Base-by-base conservation (phyloP, 1,140 invertebrate species). In the Monomorium pharaonis region DNA sequence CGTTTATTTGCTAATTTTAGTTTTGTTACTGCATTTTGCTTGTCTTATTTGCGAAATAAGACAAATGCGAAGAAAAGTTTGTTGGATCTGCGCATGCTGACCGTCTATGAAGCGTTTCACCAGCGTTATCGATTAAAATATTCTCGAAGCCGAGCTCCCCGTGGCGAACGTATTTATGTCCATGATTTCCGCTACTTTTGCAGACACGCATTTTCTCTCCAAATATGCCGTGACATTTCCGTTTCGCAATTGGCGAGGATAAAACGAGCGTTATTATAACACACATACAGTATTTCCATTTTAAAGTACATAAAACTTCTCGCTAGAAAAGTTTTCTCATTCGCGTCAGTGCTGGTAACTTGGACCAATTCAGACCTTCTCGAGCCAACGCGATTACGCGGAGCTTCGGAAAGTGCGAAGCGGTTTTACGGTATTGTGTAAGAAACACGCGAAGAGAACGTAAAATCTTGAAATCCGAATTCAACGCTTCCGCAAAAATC, bases 91-190 rank as follows among this genome's bases (percentile, higher is more conserved):
- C 75, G 58, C 75, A 78, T 78, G 58, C 18, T 69, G 5, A 58
- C 14, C 14, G 27, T 12, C 54, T 72, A 58, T 70, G 51, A 21
- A 72, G 37, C 67, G 37, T 47, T 74, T 58, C 27, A 56, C 67
- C 54, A 24, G n/a, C 49, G 67, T 72, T 83, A 83, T 83, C 67
- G 78, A 83, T 81, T 81, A 56, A 81, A 81, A 58, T 72, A 72
- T 72, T 18, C 18, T 56, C 10, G 51, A 70, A 81, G 51, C 24
- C 78, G 24, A 58, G 67, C 33, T 44, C 24, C 30, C 65, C 10
- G 27, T 9, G 10, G 49, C 49, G 49, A 70, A 16, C 24, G 21
- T 80, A 81, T 81, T 81, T 81, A 81, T 51, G 65, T 58, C n/a
- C 49, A 24, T 72, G 54, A 81, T 58, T 81, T 81, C 65, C 65